These are phyloP conservation scores for Cydia pomonella DNA, from an alignment of 1,140 invertebrate species.

Conservation along the genomic window DNA sequence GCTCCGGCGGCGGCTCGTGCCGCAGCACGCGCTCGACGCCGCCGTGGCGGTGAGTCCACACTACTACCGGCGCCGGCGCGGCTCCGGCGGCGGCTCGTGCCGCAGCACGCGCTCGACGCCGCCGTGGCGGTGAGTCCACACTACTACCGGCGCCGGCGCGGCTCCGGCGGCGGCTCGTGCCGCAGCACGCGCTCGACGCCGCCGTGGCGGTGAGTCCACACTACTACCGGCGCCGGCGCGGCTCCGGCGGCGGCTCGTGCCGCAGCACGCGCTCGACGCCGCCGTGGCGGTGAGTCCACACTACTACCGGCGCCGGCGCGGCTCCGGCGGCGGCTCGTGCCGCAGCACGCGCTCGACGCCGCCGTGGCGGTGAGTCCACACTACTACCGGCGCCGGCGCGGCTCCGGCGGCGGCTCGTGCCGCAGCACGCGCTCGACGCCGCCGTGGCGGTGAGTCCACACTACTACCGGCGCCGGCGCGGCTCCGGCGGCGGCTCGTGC, in stretches of 20 bases:
- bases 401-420: constrained; percentile 43
- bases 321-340: constrained; percentile 47
- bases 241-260: constrained; percentile 43
- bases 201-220: constrained; percentile 50
- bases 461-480: constrained; percentile 25
- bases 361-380: constrained; percentile 50
- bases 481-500: constrained; percentile 47
- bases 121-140: constrained; percentile 44
- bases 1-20: constrained; percentile 47
- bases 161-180: constrained; percentile 47
- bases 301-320: constrained; percentile 25
- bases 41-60: constrained; percentile 50
- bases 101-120: constrained; percentile 60
- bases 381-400: constrained; percentile 41
- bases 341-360: constrained; percentile 46
- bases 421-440: constrained; percentile 60
- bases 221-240: constrained; percentile 41
- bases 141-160: constrained; percentile 25
- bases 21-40: constrained; percentile 46
- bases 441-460: constrained; percentile 44
- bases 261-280: constrained; percentile 60
- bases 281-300: constrained; percentile 44
- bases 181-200: constrained; percentile 46
- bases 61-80: constrained; percentile 41
- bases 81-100: constrained; percentile 43